Evolutionary conservation across 2,113 vertebrate genomes (phyloP).

Genomic region (Anhinga rufa): DNA sequence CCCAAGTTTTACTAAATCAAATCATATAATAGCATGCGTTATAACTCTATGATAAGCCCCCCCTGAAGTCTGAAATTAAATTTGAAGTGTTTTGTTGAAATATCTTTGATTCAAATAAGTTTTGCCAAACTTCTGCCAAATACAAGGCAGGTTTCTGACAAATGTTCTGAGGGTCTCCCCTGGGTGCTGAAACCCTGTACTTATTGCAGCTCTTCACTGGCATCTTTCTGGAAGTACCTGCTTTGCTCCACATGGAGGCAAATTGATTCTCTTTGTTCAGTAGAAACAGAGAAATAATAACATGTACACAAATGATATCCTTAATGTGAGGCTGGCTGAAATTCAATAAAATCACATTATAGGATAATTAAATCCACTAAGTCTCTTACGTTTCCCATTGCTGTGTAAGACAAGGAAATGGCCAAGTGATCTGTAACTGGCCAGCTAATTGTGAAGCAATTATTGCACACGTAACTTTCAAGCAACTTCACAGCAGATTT

Average conservation of each 20-base stretch:
- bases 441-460: not conserved
- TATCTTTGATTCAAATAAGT: not conserved
- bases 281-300: not conserved
- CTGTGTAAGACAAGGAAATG: not conserved
- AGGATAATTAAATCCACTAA: not conserved
- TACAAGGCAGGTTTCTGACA: not conserved
- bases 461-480: not conserved
- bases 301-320: not conserved
- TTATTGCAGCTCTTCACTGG: not conserved
- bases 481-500: not conserved
- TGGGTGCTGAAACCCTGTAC: conserved; percentile 31
- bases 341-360: not conserved
- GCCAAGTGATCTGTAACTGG: not conserved
- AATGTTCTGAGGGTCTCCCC: not conserved
- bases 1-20: not conserved
- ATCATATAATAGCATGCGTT: not conserved
- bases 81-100: conserved; percentile 31
- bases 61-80: not conserved
- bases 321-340: not conserved
- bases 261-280: conserved; percentile 8
- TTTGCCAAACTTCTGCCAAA: conserved; percentile 30
- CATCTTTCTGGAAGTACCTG: not conserved
- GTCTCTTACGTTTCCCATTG: not conserved
- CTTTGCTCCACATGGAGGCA: not conserved
- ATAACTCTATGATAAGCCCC: not conserved